Percentiles rank a stretch among this genome's conserved stretches.
Evolutionary conservation across 2,113 vertebrate species (phyloP).

Genomic region (Prunella himalayana): DNA sequence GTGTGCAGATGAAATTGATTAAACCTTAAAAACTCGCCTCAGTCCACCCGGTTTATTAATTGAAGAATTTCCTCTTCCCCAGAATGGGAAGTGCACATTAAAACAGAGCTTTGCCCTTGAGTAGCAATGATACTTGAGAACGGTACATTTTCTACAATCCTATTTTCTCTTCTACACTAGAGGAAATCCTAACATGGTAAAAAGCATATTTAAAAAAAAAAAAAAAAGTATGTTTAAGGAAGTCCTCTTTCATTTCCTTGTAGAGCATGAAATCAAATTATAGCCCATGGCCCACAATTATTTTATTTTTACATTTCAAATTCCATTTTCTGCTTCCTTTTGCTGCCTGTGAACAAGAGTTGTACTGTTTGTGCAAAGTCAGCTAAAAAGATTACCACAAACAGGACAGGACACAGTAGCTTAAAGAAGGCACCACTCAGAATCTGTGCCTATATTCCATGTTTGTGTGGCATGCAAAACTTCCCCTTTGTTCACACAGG

Average conservation of each 20-base stretch:
- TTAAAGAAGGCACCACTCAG: slow-evolving; percentile 7
- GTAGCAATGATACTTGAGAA: slow-evolving; percentile 79
- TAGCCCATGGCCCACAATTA: slow-evolving; percentile 65
- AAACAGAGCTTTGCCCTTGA: slow-evolving; percentile 75
- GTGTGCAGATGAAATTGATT: slow-evolving; percentile 83
- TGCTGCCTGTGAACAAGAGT: slow-evolving; percentile 56
- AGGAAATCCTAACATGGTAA: slow-evolving; percentile 82
- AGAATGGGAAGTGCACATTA: slow-evolving; percentile 84
- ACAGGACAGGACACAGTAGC: slow-evolving; percentile 49
- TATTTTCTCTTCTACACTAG: slow-evolving; percentile 72
- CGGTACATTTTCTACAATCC: slow-evolving; percentile 72
- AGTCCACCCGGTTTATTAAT: slow-evolving; percentile 84
- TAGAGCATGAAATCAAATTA: slow-evolving; percentile 82
- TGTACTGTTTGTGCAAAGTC: slow-evolving; percentile 59
- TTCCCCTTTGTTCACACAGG: background rate
- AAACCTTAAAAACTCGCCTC: slow-evolving; percentile 79
- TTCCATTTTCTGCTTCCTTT: slow-evolving; percentile 71
- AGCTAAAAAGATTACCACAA: slow-evolving; percentile 63
- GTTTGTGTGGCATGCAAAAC: background rate
- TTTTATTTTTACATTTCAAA: slow-evolving; percentile 75
- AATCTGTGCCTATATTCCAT: background rate
- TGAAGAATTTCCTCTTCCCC: slow-evolving; percentile 86
- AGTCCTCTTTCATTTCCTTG: slow-evolving; percentile 77
- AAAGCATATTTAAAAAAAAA: slow-evolving; percentile 28
- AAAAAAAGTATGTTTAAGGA: slow-evolving; percentile 69